Percentiles rank a stretch among this genome's conserved stretches.
Evolutionary conservation across 2,888 invertebrate species (phyloP).

Genomic region (Byasa hedistus): DNA sequence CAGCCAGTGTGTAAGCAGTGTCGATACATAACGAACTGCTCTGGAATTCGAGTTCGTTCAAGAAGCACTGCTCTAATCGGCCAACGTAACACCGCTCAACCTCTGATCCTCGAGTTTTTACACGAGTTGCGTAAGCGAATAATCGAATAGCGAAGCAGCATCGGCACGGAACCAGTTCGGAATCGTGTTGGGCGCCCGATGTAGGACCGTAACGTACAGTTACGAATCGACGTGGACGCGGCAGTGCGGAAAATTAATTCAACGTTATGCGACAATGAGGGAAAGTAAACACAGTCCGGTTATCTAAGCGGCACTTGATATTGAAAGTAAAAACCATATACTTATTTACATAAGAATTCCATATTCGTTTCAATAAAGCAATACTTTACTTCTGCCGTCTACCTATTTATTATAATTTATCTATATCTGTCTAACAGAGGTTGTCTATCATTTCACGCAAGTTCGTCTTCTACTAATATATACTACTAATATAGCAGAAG

Average conservation of each 20-base stretch:
- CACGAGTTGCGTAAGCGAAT: constrained; percentile 38
- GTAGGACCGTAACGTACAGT: constrained; percentile 14
- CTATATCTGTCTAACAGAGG: too few relatives aligned
- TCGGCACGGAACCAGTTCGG: constrained; percentile 41
- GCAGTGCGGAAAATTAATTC: constrained; percentile 20
- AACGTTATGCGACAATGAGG: constrained; percentile 3
- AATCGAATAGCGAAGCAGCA: constrained; percentile 41
- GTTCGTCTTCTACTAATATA: too few relatives aligned
- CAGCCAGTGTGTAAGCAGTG: not conserved
- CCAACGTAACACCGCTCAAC: constrained; percentile 33
- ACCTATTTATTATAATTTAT: too few relatives aligned
- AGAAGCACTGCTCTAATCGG: constrained; percentile 9
- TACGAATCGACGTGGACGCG: constrained; percentile 20
- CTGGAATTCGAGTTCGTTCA: not conserved
- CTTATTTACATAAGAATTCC: not conserved
- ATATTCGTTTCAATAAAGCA: too few relatives aligned
- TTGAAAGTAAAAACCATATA: constrained; percentile 3
- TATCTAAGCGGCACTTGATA: constrained; percentile 6
- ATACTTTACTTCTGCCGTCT: too few relatives aligned
- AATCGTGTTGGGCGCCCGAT: constrained; percentile 33
- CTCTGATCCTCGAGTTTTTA: constrained; percentile 39
- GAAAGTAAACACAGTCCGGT: constrained; percentile 15
- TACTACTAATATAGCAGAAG: too few relatives aligned
- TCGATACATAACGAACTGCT: not conserved
- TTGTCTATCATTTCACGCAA: too few relatives aligned